These are phyloP conservation scores for Takifugu rubripes DNA, from an alignment of 2,797 vertebrate species.

Conservation along the genomic window DNA sequence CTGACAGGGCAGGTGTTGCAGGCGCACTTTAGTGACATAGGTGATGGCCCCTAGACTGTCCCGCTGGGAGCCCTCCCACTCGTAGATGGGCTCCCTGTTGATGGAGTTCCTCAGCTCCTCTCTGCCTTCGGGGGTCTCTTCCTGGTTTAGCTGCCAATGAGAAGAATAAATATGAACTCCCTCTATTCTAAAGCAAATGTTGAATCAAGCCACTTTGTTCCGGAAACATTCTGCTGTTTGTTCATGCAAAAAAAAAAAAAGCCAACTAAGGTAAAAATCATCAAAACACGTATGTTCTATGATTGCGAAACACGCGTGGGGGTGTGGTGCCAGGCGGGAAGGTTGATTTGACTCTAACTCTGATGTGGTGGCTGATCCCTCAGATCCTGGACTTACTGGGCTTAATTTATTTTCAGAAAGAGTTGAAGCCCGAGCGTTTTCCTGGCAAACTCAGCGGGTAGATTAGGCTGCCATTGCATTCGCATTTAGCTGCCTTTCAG, in stretches of 20 bases:
- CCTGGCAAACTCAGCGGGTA: slow-evolving; percentile 18
- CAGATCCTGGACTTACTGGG: slow-evolving; percentile 59
- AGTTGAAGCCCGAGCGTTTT: slow-evolving; percentile 19
- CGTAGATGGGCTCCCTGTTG: slow-evolving; percentile 81
- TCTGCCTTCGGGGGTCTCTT: slow-evolving; percentile 45
- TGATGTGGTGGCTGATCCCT: slow-evolving; percentile 66
- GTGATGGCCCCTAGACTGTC: slow-evolving; percentile 81
- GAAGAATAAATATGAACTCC: slow-evolving; percentile 11
- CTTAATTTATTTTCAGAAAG: slow-evolving; percentile 58
- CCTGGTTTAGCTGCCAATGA: slow-evolving; percentile 47
- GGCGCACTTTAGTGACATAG: slow-evolving; percentile 86
- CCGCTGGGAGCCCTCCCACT: slow-evolving; percentile 83
- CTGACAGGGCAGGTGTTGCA: slow-evolving; percentile 93
- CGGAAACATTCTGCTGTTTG: slow-evolving; percentile 13
- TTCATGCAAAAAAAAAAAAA: neutral
- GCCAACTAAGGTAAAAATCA: neutral
- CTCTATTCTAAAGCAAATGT: slow-evolving; percentile 2
- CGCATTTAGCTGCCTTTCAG: no score
- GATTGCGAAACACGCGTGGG: slow-evolving; percentile 19
- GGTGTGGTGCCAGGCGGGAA: slow-evolving; percentile 37
- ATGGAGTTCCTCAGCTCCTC: slow-evolving; percentile 86
- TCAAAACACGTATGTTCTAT: slow-evolving; percentile 12
- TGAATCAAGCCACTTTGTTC: neutral
- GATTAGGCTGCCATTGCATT: slow-evolving; percentile 10
- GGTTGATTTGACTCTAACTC: slow-evolving; percentile 35